Conservation (phyloP, 2,888 invertebrate genomes). For the Steinernema carpocapsae region DNA sequence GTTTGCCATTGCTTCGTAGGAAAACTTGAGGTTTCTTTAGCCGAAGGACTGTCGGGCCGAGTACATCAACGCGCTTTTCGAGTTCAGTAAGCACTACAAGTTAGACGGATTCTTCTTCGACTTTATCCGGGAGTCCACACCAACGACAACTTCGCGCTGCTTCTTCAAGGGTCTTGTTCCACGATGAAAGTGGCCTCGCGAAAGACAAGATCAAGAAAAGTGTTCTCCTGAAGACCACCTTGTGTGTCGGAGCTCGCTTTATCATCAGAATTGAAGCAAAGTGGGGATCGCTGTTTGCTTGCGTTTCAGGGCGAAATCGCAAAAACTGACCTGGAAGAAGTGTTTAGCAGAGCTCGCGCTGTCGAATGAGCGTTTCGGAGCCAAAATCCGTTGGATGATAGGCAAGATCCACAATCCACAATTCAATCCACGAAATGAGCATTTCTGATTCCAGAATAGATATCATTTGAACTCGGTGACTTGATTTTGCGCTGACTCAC, state of each 20-base stretch:
- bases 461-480: too few relatives aligned
- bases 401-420: too few relatives aligned
- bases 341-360: too few relatives aligned
- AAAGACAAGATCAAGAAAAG: not conserved
- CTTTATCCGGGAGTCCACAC: not conserved
- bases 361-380: too few relatives aligned
- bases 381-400: too few relatives aligned
- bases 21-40: slow-evolving; percentile 17
- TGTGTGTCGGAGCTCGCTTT: slow-evolving; percentile 25
- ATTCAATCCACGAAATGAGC: too few relatives aligned
- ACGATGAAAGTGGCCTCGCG: slow-evolving; percentile 13
- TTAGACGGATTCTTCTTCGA: slow-evolving; percentile 39
- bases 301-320: too few relatives aligned
- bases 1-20: slow-evolving; percentile 27
- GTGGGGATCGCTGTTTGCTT: not conserved
- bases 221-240: slow-evolving; percentile 12
- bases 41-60: not conserved
- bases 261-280: not conserved
- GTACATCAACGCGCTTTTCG: slow-evolving; percentile 9
- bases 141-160: not conserved
- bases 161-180: not conserved
- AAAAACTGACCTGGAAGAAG: too few relatives aligned
- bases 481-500: too few relatives aligned
- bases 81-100: not conserved
- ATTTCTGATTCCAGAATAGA: too few relatives aligned